phyloP scores from a whole-genome alignment of 2,888 invertebrate species.

The Chesias legatella region DNA sequence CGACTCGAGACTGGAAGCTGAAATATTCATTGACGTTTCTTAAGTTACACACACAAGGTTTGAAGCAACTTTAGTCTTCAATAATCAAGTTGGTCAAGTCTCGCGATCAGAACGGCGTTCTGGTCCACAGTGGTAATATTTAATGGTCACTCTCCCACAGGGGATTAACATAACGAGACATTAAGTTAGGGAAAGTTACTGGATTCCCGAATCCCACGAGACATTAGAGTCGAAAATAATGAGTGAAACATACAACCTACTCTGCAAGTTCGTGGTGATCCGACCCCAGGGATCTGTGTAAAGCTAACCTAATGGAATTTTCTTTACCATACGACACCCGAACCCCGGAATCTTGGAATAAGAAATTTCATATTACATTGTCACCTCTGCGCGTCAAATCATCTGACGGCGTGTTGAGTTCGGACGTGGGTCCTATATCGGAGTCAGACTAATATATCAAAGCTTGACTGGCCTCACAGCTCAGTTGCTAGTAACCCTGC shows the following conservation, averaged over 20 bases:
- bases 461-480: no score
- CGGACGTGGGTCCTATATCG: no score
- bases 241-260: conserved; percentile 43
- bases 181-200: conserved; percentile 55
- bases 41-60: no score
- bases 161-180: conserved; percentile 57
- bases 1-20: no score
- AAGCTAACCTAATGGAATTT: conserved; percentile 19
- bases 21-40: no score
- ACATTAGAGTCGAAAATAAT: conserved; percentile 48
- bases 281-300: conserved; percentile 28
- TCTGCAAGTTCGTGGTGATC: conserved; percentile 41
- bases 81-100: conserved; percentile 2
- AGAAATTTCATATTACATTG: not conserved
- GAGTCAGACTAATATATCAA: no score
- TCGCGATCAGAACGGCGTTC: conserved; percentile 8
- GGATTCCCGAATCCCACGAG: conserved; percentile 41
- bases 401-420: no score
- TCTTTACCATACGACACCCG: conserved; percentile 4
- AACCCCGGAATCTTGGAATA: conserved; percentile 3
- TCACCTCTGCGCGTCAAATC: no score
- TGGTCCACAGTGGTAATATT: conserved; percentile 37
- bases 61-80: not conserved
- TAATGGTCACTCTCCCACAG: conserved; percentile 42
- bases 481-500: no score